Base-by-base conservation (phyloP, 2,888 invertebrate species). In the Macaria notata region DNA sequence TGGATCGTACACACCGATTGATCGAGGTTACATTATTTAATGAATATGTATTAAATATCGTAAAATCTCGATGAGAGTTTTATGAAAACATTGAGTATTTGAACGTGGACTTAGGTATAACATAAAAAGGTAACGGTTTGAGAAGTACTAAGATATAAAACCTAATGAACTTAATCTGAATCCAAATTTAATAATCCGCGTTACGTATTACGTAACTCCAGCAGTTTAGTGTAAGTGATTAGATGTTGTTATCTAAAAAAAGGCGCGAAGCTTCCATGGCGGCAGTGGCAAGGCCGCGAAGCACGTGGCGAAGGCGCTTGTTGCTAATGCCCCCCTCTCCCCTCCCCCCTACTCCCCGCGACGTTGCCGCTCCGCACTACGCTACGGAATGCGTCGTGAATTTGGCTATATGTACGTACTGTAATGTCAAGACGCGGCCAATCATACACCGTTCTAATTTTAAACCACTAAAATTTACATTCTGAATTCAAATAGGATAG, bases 251-350 rank as follows among this genome's bases (percentile, higher is more conserved):
- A 81, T 81, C 80, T 84, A 81, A 84, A 86, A 79, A 84, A 88
- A 85, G 86, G 86, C 85, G 86, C 86, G 84, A 87, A 86, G 86
- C 81, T 83, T 81, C 83, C 72, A 83, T 71, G 66, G 72, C 72
- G 9, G 73, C 76, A 77, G 81, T 80, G 83, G 87, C 90, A 89
- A 91, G 89, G 90, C 84, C 88, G 83, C 69, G 56, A 66, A 83
- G 81, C 88, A 88, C 89, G 89, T 89, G 88, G 85, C 73, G 59
- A 19, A 72, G 83, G 83, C 87, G 87, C 88, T 87, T 90, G 90
- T 88, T 90, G 88, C 89, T 89, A 87, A 68, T 74, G 36, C 38
- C 36, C 43, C 8, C 50, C 44, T 31, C 71, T 53, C 68, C 56
- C 63, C 70, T 61, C 66, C 66, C 53, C 58, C 5, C 62, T 70